Conservation (phyloP, 1,140 invertebrate species). For the Musca domestica region DNA sequence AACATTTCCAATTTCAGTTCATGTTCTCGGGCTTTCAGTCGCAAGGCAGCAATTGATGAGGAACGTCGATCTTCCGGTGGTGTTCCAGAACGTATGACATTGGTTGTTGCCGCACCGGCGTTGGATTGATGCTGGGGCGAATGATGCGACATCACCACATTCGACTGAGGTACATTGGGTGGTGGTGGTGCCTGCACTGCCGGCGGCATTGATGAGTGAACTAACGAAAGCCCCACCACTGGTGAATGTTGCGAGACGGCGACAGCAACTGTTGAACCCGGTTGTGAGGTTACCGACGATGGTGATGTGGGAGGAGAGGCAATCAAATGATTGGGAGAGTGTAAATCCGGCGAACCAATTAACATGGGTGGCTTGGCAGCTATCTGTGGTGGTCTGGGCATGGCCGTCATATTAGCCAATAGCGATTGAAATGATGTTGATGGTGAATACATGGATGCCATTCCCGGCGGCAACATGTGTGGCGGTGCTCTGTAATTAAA, state of each 20-base stretch:
- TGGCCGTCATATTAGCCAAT: slow-evolving; percentile 72
- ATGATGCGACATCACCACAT: slow-evolving; percentile 28
- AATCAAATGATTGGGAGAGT: slow-evolving; percentile 47
- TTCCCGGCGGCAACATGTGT: slow-evolving; percentile 64
- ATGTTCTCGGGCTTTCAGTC: slow-evolving; percentile 89
- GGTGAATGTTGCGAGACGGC: slow-evolving; percentile 32
- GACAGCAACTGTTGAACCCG: slow-evolving; percentile 17
- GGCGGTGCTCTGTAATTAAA: slow-evolving; percentile 59
- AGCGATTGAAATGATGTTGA: slow-evolving; percentile 79
- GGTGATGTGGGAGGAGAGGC: slow-evolving; percentile 60
- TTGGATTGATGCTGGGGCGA: slow-evolving; percentile 36
- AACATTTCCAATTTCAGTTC: slow-evolving; percentile 82
- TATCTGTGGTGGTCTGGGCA: slow-evolving; percentile 59
- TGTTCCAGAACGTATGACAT: slow-evolving; percentile 37
- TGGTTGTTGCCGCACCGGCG: slow-evolving; percentile 38
- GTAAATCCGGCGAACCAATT: slow-evolving; percentile 51
- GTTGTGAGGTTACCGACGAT: slow-evolving; percentile 55
- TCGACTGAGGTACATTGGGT: slow-evolving; percentile 27
- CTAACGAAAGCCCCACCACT: slow-evolving; percentile 21
- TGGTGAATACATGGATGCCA: slow-evolving; percentile 64
- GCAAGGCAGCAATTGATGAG: slow-evolving; percentile 84
- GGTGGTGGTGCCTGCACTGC: slow-evolving; percentile 25
- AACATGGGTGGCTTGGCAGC: slow-evolving; percentile 43
- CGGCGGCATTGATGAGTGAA: slow-evolving; percentile 41
- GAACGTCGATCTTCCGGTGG: slow-evolving; percentile 77